phyloP scores from a whole-genome alignment of 2,797 vertebrate species.

The Coracias cyanogaster region DNA sequence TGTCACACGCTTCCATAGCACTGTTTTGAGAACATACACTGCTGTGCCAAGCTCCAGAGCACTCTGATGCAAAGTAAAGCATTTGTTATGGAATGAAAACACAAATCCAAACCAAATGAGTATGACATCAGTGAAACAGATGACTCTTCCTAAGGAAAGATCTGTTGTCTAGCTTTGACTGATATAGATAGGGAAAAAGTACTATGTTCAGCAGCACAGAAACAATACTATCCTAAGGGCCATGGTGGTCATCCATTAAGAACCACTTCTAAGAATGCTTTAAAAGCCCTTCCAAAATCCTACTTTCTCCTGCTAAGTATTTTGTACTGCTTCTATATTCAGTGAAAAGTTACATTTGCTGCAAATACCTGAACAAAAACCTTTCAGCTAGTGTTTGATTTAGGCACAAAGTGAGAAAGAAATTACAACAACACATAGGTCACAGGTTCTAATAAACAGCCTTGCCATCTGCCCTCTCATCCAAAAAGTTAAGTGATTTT shows the following conservation, averaged over 20 bases:
- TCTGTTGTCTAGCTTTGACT: neutral
- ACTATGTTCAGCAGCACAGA: conserved; percentile 12
- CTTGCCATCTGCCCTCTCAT: neutral
- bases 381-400: neutral
- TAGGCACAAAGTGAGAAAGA: neutral
- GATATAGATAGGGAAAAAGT: neutral
- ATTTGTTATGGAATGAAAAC: neutral
- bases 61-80: neutral
- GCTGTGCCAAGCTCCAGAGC: neutral
- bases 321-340: neutral
- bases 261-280: neutral
- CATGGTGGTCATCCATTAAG: neutral
- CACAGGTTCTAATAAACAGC: neutral
- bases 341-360: neutral
- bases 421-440: neutral
- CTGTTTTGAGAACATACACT: neutral
- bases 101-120: neutral
- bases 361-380: neutral
- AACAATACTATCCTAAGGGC: conserved; percentile 6
- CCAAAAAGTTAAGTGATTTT: neutral
- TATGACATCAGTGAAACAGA: neutral
- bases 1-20: neutral
- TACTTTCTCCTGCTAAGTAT: neutral
- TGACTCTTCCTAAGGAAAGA: neutral
- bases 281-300: conserved; percentile 3